phyloP scores from a whole-genome alignment of 2,888 invertebrate genomes.

The Petrolisthes manimaculis region DNA sequence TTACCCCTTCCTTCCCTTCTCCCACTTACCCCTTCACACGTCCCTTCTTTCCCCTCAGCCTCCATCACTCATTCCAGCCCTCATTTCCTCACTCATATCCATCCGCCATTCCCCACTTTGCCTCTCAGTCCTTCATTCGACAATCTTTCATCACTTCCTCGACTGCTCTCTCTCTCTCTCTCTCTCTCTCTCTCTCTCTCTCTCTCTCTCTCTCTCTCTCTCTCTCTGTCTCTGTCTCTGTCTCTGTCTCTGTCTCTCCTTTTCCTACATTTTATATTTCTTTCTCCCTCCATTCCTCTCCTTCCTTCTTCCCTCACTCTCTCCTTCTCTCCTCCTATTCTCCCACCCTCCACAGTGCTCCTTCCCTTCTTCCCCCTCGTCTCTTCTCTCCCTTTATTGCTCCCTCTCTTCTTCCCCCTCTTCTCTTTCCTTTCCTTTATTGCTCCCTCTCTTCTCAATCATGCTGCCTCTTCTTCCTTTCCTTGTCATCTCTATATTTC shows the following conservation, averaged over 20 bases:
- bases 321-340: neutral
- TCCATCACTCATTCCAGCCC: too few relatives aligned
- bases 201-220: slow-evolving; percentile 13
- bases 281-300: neutral
- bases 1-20: too few relatives aligned
- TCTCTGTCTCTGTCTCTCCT: too few relatives aligned
- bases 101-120: too few relatives aligned
- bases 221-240: too few relatives aligned
- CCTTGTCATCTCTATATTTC: neutral
- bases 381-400: neutral
- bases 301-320: neutral
- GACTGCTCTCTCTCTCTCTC: too few relatives aligned
- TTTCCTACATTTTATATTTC: too few relatives aligned
- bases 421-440: neutral
- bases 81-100: too few relatives aligned
- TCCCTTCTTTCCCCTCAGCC: slow-evolving; percentile 1
- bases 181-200: neutral
- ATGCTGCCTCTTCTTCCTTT: too few relatives aligned
- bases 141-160: too few relatives aligned
- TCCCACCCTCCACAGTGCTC: neutral
- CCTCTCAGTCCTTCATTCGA: too few relatives aligned
- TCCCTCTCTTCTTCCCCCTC: neutral
- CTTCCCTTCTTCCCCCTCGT: neutral
- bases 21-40: neutral
- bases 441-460: neutral